A percentile compares a stretch with the other conserved stretches of the same genome.
phyloP scores from a whole-genome alignment of 1,140 invertebrate genomes.

The Thaumatotibia leucotreta region DNA sequence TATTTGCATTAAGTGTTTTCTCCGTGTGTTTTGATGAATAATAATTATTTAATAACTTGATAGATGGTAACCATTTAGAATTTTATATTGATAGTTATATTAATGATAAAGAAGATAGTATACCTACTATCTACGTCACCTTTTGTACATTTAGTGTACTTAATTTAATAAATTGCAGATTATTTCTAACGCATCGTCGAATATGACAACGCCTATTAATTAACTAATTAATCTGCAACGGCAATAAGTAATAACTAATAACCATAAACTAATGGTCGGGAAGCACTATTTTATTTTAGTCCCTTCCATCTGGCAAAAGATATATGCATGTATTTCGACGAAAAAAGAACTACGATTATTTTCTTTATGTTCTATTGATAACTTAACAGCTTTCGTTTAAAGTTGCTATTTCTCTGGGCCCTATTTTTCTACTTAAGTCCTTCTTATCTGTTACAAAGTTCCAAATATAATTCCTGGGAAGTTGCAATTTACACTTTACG shows the following conservation, averaged over 20 bases:
- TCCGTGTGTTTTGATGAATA: too few relatives aligned
- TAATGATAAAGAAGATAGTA: too few relatives aligned
- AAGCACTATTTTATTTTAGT: neutral
- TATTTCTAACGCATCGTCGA: too few relatives aligned
- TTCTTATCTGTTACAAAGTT: neutral
- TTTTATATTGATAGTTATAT: too few relatives aligned
- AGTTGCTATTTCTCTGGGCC: neutral
- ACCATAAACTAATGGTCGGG: neutral
- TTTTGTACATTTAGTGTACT: too few relatives aligned
- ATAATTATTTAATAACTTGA: too few relatives aligned
- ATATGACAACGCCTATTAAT: neutral
- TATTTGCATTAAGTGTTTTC: too few relatives aligned
- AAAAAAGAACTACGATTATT: neutral
- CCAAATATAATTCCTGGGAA: neutral
- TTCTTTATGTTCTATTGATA: neutral
- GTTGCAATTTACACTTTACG: neutral
- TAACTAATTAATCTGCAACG: neutral
- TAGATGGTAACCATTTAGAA: too few relatives aligned
- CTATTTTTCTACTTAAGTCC: neutral
- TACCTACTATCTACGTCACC: too few relatives aligned
- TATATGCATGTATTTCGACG: neutral
- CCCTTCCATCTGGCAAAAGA: neutral
- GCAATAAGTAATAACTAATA: neutral
- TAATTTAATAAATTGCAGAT: too few relatives aligned
- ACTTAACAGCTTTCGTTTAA: neutral